Base-by-base conservation (phyloP, 1,140 invertebrate species). In the Cydia strobilella region DNA sequence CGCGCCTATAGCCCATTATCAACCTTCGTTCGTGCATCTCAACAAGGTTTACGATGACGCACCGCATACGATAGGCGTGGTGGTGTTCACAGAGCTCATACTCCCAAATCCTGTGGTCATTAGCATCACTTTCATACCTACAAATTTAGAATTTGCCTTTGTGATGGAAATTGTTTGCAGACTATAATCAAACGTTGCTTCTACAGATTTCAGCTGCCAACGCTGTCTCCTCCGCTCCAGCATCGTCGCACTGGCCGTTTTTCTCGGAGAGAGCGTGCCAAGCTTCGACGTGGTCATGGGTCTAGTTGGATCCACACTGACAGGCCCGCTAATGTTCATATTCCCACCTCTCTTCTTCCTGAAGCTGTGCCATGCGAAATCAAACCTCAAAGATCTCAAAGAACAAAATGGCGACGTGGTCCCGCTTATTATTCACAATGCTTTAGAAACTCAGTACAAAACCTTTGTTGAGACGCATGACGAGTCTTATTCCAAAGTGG, bases 261-360 rank as follows among this genome's bases (percentile, higher is more conserved):
- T 97, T 20, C 91, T 98, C 5, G 97, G 95, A 0, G 96, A 97
- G 91, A 95, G 96, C 3, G 95, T 99, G 1, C 97, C 98, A 0
- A 94, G 96, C 78, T 98, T 98, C 85, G 97, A 98, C 77, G 93
- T 97, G n/a, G 95, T 99, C 2, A 96, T 99, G 95, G 95, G 97
- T 31, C 91, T 99, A 3, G 95, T 98, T 4, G 96, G 96, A 5
- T 97, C 97, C 15, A 96, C 96, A 0, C 94, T 98, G 0, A 97
- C 96, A 0, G 96, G 97, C 0, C 97, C 97, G 0, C 86, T 98
- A 6, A 95, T 98, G 76, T 98, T 98, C 76, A 94, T 99, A 18
- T 94, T 98, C 25, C 98, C 98, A 0, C 96, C 97, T 0, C 77
- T 98, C 20, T 96, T 98, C 78, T 98, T 98, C 84, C 85, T 94